Evolutionary conservation across 2,797 vertebrate species (phyloP).

Genomic region (Balearica regulorum): DNA sequence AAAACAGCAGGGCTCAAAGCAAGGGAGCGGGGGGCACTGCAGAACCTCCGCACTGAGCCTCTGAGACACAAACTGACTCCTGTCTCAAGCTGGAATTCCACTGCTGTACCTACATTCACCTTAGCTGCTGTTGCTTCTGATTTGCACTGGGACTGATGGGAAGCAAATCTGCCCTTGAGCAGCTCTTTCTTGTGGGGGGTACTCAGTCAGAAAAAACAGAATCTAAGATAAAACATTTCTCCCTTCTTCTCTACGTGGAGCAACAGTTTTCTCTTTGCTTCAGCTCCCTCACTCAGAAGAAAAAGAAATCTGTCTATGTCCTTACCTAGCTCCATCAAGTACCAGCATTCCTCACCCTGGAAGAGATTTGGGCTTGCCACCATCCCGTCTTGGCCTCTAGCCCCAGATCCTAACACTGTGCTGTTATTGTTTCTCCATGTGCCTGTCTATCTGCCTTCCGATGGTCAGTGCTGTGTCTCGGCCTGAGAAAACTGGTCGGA

Average conservation of each 20-base stretch:
- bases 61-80: neutral
- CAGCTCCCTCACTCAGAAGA: neutral
- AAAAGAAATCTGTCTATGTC: neutral
- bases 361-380: neutral
- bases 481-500: neutral
- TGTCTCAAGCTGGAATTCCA: neutral
- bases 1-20: neutral
- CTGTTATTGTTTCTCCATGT: fast-evolving
- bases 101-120: neutral
- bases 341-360: neutral
- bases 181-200: neutral
- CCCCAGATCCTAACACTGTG: neutral
- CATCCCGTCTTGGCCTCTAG: neutral
- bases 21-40: neutral
- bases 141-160: neutral
- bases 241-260: neutral
- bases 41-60: neutral
- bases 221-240: neutral
- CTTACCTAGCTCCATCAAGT: neutral
- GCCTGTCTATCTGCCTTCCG: neutral
- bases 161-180: neutral
- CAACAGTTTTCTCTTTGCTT: neutral
- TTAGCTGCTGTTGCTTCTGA: neutral
- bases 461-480: neutral
- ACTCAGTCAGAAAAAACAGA: neutral